Conservation (phyloP, 1,140 invertebrate genomes). For the Druon quercuslanigerum region DNA sequence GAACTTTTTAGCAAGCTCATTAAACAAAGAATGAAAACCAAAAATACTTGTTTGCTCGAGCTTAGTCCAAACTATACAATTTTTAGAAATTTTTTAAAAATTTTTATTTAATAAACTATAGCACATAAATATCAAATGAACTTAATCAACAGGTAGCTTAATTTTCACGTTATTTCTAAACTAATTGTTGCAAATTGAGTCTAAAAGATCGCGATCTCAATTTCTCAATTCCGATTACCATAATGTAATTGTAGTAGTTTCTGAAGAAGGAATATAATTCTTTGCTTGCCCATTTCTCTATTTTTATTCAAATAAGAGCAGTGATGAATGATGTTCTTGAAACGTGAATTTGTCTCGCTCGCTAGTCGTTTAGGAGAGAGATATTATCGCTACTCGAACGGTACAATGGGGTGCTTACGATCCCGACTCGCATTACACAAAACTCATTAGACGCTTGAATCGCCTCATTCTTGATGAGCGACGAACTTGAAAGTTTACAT, state of each 20-base stretch:
- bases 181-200: not conserved
- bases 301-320: slow-evolving; percentile 5
- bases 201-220: not conserved
- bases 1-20: no score
- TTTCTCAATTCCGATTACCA: not conserved
- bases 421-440: slow-evolving; percentile 27
- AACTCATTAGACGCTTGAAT: slow-evolving; percentile 30
- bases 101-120: no score
- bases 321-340: slow-evolving; percentile 23
- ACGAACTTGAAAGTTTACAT: slow-evolving; percentile 29
- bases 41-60: no score
- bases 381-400: slow-evolving; percentile 29
- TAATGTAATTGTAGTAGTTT: not conserved
- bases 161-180: not conserved
- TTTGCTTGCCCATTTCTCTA: not conserved
- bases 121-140: slow-evolving; percentile 9
- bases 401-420: slow-evolving; percentile 23
- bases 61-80: no score
- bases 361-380: slow-evolving; percentile 27
- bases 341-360: slow-evolving; percentile 27
- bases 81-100: no score
- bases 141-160: slow-evolving; percentile 2
- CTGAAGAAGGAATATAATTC: not conserved
- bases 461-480: slow-evolving; percentile 30
- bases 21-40: no score